Conservation (phyloP, 2,797 vertebrate species). For the Pitangus sulphuratus region DNA sequence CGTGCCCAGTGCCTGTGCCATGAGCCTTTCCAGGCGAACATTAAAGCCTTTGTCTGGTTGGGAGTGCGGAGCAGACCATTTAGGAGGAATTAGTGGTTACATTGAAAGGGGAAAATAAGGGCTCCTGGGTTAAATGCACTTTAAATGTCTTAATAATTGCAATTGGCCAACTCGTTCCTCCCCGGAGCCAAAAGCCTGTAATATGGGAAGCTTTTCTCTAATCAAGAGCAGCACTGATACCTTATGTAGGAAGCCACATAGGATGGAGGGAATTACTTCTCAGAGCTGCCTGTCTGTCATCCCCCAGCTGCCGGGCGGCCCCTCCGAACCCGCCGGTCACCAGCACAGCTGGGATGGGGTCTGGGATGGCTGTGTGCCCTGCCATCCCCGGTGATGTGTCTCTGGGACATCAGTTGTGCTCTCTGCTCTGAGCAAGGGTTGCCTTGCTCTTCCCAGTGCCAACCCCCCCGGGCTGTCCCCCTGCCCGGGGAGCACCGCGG, state of each 20-base stretch:
- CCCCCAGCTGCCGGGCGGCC: neutral
- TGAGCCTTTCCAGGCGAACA: slow-evolving; percentile 25
- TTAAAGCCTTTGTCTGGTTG: slow-evolving; percentile 60
- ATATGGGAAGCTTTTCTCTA: slow-evolving; percentile 66
- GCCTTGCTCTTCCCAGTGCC: neutral
- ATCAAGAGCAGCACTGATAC: slow-evolving; percentile 63
- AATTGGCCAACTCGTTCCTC: slow-evolving; percentile 64
- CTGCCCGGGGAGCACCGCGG: rapidly evolving
- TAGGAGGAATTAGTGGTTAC: slow-evolving; percentile 62
- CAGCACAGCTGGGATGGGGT: rapidly evolving
- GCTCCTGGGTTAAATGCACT: slow-evolving; percentile 71
- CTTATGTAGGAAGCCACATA: slow-evolving; percentile 61
- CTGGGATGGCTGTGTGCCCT: neutral
- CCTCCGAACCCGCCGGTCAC: neutral
- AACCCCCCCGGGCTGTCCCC: neutral
- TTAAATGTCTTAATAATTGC: slow-evolving; percentile 74
- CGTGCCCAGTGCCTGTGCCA: neutral
- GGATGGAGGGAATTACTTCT: slow-evolving; percentile 48
- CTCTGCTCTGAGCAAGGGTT: rapidly evolving
- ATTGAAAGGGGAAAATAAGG: slow-evolving; percentile 66
- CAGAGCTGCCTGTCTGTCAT: neutral
- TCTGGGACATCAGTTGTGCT: rapidly evolving
- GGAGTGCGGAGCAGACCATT: slow-evolving; percentile 21
- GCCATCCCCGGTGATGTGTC: neutral
- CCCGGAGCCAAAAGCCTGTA: slow-evolving; percentile 65